A percentile compares a stretch with the other conserved stretches of the same genome.
Evolutionary conservation across 2,888 invertebrate genomes (phyloP).

Genomic region (Lymantria monacha): DNA sequence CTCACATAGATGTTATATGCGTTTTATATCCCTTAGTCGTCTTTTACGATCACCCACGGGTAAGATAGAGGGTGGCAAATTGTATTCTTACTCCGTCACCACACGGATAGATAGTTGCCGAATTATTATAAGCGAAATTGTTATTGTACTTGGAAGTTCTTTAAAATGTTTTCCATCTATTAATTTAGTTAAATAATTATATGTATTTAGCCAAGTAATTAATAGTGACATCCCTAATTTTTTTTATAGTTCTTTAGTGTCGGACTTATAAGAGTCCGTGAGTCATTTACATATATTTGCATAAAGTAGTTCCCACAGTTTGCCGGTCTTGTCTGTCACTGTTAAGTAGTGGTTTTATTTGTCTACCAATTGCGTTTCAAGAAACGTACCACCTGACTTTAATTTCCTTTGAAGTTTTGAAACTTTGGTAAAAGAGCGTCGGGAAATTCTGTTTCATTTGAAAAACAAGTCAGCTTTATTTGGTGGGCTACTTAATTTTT

Average conservation of each 20-base stretch:
- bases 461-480: not conserved
- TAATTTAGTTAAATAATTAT: slow-evolving; percentile 16
- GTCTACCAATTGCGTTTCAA: slow-evolving; percentile 22
- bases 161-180: too few species aligned
- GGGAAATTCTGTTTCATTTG: not conserved
- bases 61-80: too few species aligned
- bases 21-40: too few species aligned
- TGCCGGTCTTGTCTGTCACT: slow-evolving; percentile 35
- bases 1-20: too few species aligned
- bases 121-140: too few species aligned
- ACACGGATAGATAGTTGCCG: too few species aligned
- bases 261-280: slow-evolving; percentile 42
- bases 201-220: slow-evolving; percentile 17
- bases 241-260: slow-evolving; percentile 27
- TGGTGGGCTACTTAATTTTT: too few species aligned
- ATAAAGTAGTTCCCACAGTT: slow-evolving; percentile 51
- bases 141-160: too few species aligned
- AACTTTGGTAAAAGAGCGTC: slow-evolving; percentile 1
- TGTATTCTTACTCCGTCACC: too few species aligned
- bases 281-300: slow-evolving; percentile 64
- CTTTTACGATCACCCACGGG: too few species aligned
- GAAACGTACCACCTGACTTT: slow-evolving; percentile 19
- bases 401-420: slow-evolving; percentile 23
- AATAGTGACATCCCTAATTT: slow-evolving; percentile 32
- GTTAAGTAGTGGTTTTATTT: slow-evolving; percentile 32